Evolutionary conservation across 2,797 vertebrate genomes (phyloP), one percentile per base, ranked within the genome.

Genomic region (Acrossocheilus wenchowensis): DNA sequence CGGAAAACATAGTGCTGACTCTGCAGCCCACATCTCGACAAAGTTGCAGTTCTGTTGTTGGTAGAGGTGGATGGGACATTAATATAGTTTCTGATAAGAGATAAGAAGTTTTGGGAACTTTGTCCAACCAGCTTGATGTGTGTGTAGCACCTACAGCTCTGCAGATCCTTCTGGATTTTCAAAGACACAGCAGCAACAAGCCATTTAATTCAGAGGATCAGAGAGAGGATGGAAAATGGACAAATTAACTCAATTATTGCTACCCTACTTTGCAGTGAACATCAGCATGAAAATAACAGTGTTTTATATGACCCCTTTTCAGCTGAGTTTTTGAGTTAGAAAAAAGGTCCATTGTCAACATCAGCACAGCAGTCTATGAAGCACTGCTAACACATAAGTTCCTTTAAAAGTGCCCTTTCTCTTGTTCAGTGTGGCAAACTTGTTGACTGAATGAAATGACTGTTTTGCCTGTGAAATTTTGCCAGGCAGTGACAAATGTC

Each of bases 1-100:
- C 85, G 86, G 82, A 71, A 60, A 86, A 85, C 54, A 77, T 62
- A 80, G 15, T 64, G 85, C 78, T 86, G 85, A 84, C 68, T 86
- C 36, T 60, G 71, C 78, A 9, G 72, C 36, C 73, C 23, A 4
- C 14, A 19, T 43, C 30, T 80, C 19, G 11, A n/a, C 36, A 14
- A 64, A 66, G 62, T 66, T 34, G 14, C 26, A 3, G 26, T 7
- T 34, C 0, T 68, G 68, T 41, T 78, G 19, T 75, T 66, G 19
- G 21, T 50, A n/a, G 21, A n/a, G 23, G 54, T 60, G 7, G 52
- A 12, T 60, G 36, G 36, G 23, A 78, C 12, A n/a, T 34, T 45
- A 21, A 19, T 34, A 21, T 48, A 15, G 52, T n/a, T 39, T 57
- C 21, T 39, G 52, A 57, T 39, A 78, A 41, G 21, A 78, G 34